Evolutionary conservation across 2,797 vertebrate genomes (phyloP).

Genomic region (Scomberomorus guttatus): DNA sequence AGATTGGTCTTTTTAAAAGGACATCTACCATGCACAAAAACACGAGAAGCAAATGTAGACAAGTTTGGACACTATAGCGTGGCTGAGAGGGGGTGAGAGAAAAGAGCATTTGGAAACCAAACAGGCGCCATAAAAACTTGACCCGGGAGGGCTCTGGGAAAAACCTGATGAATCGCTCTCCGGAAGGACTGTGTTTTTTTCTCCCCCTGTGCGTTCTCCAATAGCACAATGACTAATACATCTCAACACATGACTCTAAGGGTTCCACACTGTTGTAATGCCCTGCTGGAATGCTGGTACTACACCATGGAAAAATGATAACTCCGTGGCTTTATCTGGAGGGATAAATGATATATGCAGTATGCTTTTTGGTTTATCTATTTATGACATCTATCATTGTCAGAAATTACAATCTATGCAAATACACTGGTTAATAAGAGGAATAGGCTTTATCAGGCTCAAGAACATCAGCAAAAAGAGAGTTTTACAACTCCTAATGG

Average conservation of each 20-base stretch:
- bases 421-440: background rate
- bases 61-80: slow-evolving; percentile 94
- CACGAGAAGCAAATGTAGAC: slow-evolving; percentile 99
- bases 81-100: slow-evolving; percentile 89
- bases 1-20: slow-evolving; percentile 96
- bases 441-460: background rate
- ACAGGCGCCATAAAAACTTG: slow-evolving; percentile 98
- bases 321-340: slow-evolving; percentile 22
- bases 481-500: background rate
- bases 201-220: slow-evolving; percentile 88
- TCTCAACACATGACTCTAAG: slow-evolving; percentile 94
- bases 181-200: slow-evolving; percentile 93
- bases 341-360: background rate
- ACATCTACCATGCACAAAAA: slow-evolving; percentile 98
- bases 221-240: slow-evolving; percentile 92
- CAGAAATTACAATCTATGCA: background rate
- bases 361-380: background rate
- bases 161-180: slow-evolving; percentile 94
- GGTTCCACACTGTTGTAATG: slow-evolving; percentile 88
- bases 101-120: slow-evolving; percentile 96
- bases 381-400: background rate
- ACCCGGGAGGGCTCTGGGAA: slow-evolving; percentile 99
- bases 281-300: slow-evolving; percentile 88
- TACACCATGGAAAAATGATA: slow-evolving; percentile 77
- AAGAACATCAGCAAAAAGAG: background rate